phyloP scores from a whole-genome alignment of 2,113 vertebrate species.

The Clarias magur region DNA sequence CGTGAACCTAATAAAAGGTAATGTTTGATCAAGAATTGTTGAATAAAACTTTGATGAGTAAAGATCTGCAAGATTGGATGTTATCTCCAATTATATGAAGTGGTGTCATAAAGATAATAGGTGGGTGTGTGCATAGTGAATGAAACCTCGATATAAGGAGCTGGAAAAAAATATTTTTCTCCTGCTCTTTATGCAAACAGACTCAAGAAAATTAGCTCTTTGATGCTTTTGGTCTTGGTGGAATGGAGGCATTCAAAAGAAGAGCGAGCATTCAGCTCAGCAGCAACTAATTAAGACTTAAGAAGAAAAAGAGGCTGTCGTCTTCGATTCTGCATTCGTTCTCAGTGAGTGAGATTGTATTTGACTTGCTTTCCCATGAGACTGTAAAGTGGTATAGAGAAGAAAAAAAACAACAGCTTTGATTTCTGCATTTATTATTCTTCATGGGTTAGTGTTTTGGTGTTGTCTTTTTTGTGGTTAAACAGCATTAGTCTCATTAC shows the following conservation, averaged over 20 bases:
- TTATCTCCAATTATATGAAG: constrained; percentile 50
- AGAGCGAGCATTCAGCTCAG: constrained; percentile 60
- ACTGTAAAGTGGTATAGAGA: constrained; percentile 63
- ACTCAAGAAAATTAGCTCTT: constrained; percentile 51
- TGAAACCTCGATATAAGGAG: constrained; percentile 51
- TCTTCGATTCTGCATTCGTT: constrained; percentile 70
- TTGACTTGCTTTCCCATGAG: constrained; percentile 69
- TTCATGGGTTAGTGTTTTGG: constrained; percentile 21
- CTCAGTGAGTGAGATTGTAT: constrained; percentile 68
- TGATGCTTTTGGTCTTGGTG: constrained; percentile 52
- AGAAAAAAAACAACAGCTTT: constrained; percentile 64
- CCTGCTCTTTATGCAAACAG: constrained; percentile 50
- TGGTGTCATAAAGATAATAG: constrained; percentile 66
- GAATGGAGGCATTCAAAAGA: constrained; percentile 56
- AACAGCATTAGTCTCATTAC: constrained; percentile 30
- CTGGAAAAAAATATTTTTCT: constrained; percentile 40
- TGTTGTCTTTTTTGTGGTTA: constrained; percentile 31
- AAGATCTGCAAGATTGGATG: constrained; percentile 49
- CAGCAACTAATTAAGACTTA: constrained; percentile 69
- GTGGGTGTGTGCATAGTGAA: constrained; percentile 63
- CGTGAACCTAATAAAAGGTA: constrained; percentile 49
- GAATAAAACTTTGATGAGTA: constrained; percentile 69
- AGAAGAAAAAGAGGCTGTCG: constrained; percentile 64
- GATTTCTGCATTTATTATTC: constrained; percentile 52
- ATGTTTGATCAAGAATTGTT: constrained; percentile 56